Conservation (phyloP, 2,888 invertebrate species). For the Andrena hattorfiana region DNA sequence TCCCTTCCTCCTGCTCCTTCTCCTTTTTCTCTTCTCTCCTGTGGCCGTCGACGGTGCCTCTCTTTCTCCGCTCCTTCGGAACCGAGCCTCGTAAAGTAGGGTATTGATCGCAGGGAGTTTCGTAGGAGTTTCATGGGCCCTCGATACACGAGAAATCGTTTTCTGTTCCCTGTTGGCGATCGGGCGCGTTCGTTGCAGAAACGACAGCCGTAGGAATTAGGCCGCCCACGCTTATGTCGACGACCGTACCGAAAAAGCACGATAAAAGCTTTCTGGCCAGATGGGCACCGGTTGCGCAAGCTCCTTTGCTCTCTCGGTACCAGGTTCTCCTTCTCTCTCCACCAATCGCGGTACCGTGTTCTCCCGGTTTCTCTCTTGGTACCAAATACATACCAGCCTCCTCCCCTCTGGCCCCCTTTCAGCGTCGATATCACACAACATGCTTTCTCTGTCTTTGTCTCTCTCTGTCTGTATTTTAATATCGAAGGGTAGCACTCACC, state of each 20-base stretch:
- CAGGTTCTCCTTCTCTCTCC: conserved; percentile 7
- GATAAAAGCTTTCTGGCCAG: conserved; percentile 77
- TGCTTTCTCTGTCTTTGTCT: no score
- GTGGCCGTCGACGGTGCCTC: no score
- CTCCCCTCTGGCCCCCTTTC: no score
- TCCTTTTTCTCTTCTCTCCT: background rate
- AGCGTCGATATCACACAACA: no score
- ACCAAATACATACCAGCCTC: background rate
- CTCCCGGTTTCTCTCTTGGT: background rate
- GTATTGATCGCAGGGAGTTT: conserved; percentile 34
- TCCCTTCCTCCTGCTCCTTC: no score
- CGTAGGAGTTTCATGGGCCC: conserved; percentile 61
- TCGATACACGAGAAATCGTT: conserved; percentile 34
- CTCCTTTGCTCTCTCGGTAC: conserved; percentile 39
- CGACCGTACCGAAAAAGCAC: conserved; percentile 73
- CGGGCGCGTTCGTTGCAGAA: conserved; percentile 56
- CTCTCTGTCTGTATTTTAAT: no score
- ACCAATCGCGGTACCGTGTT: background rate
- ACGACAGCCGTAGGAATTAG: conserved; percentile 71
- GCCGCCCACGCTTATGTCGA: conserved; percentile 75
- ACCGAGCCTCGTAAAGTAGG: conserved; percentile 55
- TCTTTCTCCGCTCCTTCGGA: conserved; percentile 11
- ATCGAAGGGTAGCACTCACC: no score
- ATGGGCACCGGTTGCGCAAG: conserved; percentile 75
- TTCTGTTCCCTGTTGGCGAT: conserved; percentile 39